Conservation (phyloP, 2,113 vertebrate species). For the Tringa solitaria region DNA sequence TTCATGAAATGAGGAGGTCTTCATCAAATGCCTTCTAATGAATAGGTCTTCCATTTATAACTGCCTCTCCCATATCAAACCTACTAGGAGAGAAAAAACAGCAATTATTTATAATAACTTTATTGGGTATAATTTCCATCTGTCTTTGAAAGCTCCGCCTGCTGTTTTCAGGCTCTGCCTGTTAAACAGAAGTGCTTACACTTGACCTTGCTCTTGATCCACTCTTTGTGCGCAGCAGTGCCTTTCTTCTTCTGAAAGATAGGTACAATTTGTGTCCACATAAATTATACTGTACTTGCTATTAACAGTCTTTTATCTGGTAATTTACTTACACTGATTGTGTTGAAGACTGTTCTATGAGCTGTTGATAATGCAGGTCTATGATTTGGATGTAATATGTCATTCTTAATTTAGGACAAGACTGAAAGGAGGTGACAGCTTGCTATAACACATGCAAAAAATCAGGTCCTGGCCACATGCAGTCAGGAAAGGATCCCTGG, state of each 20-base stretch:
- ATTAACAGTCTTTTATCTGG: conserved; percentile 75
- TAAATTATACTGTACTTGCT: conserved; percentile 75
- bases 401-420: conserved; percentile 68
- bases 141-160: conserved; percentile 66
- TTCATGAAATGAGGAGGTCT: background rate
- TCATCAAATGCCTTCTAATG: conserved; percentile 36
- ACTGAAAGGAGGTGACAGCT: conserved; percentile 53
- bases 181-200: conserved; percentile 63
- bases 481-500: background rate
- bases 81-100: conserved; percentile 38
- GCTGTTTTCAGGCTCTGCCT: conserved; percentile 59
- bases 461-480: background rate
- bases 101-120: conserved; percentile 78
- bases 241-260: conserved; percentile 71
- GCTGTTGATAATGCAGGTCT: conserved; percentile 67
- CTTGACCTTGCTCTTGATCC: conserved; percentile 69
- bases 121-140: conserved; percentile 74
- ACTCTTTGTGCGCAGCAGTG: conserved; percentile 59
- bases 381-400: conserved; percentile 65
- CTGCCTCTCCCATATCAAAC: conserved; percentile 39
- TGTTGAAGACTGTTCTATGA: conserved; percentile 60
- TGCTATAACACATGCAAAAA: background rate
- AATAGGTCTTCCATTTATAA: conserved; percentile 52
- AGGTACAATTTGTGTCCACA: conserved; percentile 70
- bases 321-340: conserved; percentile 71